These are phyloP conservation scores for Palythoa heliodiscus DNA, from an alignment of 92 coral and sea anemone genomes.

Conservation along the genomic window DNA sequence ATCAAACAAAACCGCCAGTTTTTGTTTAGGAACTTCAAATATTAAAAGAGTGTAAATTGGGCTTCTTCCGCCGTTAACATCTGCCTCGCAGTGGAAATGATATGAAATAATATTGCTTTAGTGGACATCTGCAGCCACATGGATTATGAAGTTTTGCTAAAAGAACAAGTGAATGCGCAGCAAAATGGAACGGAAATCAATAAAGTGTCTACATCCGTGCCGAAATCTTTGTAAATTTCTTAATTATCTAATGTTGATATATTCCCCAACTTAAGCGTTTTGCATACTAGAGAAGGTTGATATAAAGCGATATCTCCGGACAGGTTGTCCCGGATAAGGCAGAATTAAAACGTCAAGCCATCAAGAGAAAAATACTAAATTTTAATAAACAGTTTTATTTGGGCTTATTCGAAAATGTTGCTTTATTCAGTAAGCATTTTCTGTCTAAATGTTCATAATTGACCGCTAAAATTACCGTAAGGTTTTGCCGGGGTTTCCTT, in stretches of 20 bases:
- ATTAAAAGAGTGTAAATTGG: constrained; percentile 45
- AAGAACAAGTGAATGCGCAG: constrained; percentile 35
- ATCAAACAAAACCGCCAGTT: constrained; percentile 41
- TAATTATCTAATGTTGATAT: constrained; percentile 45
- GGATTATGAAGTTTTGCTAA: constrained; percentile 41
- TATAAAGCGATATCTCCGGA: constrained; percentile 3
- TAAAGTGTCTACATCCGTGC: constrained; percentile 45
- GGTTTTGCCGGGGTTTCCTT: background rate
- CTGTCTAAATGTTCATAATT: constrained; percentile 25
- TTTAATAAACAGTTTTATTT: constrained; percentile 37
- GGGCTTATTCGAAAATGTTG: constrained; percentile 26
- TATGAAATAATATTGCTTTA: constrained; percentile 39
- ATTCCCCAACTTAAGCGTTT: constrained; percentile 28
- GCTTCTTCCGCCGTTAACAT: constrained; percentile 35
- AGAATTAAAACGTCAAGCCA: constrained; percentile 38
- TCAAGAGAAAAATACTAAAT: constrained; percentile 37
- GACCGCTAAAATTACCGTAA: constrained; percentile 19
- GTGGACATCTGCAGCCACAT: constrained; percentile 31
- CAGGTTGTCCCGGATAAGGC: constrained; percentile 28
- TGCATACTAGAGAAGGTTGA: constrained; percentile 6
- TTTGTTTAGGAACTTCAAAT: constrained; percentile 48
- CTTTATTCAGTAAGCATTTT: constrained; percentile 2
- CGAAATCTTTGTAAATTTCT: constrained; percentile 44
- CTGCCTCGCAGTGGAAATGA: constrained; percentile 28
- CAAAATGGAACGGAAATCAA: constrained; percentile 42